Conservation (phyloP, 2,113 vertebrate species). For the Eptesicus fuscus region DNA sequence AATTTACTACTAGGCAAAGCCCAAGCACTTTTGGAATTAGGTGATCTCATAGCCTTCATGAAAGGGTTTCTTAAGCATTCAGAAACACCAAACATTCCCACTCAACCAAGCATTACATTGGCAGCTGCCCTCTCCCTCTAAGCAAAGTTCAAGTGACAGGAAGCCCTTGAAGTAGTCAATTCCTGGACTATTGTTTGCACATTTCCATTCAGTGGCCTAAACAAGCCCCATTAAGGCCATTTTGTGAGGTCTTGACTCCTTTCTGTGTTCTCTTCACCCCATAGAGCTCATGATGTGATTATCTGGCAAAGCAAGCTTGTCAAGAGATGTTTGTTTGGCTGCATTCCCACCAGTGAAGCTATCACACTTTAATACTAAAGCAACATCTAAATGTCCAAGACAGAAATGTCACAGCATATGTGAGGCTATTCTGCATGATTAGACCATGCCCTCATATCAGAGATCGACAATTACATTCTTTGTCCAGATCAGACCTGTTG, state of each 20-base stretch:
- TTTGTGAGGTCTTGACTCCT: not conserved
- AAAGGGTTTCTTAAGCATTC: slow-evolving; percentile 32
- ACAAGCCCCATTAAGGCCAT: not conserved
- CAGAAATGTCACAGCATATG: not conserved
- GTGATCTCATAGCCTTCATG: not conserved
- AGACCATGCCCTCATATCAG: not conserved
- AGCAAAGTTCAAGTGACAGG: not conserved
- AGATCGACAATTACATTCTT: not conserved
- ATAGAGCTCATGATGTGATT: not conserved
- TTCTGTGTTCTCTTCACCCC: not conserved
- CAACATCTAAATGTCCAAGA: not conserved
- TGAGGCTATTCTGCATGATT: not conserved
- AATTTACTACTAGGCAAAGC: not conserved
- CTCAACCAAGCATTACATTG: slow-evolving; percentile 5
- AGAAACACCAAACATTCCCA: not conserved
- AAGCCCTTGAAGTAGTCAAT: not conserved
- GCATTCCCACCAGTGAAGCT: not conserved
- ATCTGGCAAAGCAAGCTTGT: not conserved
- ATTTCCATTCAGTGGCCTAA: not conserved
- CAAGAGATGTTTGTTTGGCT: slow-evolving; percentile 39
- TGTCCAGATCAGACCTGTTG: not conserved
- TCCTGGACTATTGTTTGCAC: not conserved
- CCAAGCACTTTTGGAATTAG: not conserved
- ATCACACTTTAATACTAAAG: not conserved
- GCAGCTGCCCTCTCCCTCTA: not conserved